Evolutionary conservation across 2,888 invertebrate genomes (phyloP).

Genomic region (Dione vanillae): DNA sequence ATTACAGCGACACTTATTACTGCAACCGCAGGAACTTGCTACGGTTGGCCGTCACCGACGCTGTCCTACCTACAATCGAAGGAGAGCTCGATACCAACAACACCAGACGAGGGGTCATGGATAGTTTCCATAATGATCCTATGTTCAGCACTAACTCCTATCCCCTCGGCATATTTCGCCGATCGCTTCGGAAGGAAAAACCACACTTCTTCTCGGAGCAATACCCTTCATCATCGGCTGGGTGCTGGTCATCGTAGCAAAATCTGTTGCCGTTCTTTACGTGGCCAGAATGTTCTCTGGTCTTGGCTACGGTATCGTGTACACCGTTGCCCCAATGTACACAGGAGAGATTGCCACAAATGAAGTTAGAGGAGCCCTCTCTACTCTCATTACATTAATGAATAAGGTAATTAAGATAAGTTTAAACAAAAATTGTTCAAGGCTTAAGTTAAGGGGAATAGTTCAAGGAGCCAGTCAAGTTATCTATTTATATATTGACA

Average conservation of each 20-base stretch:
- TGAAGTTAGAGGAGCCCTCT: conserved; percentile 85
- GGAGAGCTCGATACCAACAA: conserved; percentile 78
- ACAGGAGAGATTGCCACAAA: conserved; percentile 86
- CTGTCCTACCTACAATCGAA: conserved; percentile 76
- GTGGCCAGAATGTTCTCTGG: conserved; percentile 86
- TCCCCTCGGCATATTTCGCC: conserved; percentile 85
- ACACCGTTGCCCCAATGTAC: conserved; percentile 86
- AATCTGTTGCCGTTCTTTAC: conserved; percentile 83
- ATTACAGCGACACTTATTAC: conserved; percentile 79
- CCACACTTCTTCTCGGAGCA: conserved; percentile 84
- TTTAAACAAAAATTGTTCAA: too few relatives aligned
- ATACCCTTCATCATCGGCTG: conserved; percentile 86
- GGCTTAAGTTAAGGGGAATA: neutral
- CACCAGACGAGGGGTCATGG: conserved; percentile 83
- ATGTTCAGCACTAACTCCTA: conserved; percentile 86
- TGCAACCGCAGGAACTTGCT: conserved; percentile 82
- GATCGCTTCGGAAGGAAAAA: conserved; percentile 88
- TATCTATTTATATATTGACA: conserved; percentile 2
- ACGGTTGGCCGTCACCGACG: conserved; percentile 86
- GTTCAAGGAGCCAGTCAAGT: neutral
- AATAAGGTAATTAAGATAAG: conserved; percentile 74
- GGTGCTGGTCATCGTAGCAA: conserved; percentile 85
- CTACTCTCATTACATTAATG: conserved; percentile 85
- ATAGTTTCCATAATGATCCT: conserved; percentile 87
- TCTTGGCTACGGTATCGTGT: conserved; percentile 85